Evolutionary conservation across 92 coral and sea anemone genomes (phyloP), one percentile per base, ranked within the genome.

Genomic region (Parazoanthus swiftii): DNA sequence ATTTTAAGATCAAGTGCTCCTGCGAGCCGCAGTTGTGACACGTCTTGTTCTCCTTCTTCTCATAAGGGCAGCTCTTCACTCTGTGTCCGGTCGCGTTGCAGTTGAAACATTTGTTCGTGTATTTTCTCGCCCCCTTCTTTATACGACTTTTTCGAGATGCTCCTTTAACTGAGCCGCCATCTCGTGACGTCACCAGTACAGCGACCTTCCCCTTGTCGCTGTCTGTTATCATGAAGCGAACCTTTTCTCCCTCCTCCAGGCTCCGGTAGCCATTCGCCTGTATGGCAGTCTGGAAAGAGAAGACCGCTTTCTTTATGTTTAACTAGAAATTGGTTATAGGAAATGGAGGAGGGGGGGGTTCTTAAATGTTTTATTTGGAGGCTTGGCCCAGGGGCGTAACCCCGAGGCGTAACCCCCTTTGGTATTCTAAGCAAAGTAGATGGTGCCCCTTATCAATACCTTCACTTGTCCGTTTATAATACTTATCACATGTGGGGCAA

Each of bases 41-140:
- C 1, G 86, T 85, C 66, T 98, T 82, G 74, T 78, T 85, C 1
- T 88, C 87, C 50, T 90, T 90, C 89, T 92, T 85, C 37, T 89
- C 93, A 78, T 91, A 92, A 65, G 95, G 94, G 70, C 98, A 97
- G 51, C 93, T 94, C 23, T 92, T 94, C 82, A 93, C 94, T 13
- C 96, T 91, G 74, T 97, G 99, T 11, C 98, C 99, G 50, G 85
- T 74, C 38, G 89, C 90, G 82, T 95, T 94, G 85, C 99, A 97
- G 93, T 97, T 97, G 89, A 90, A 97, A 56, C 99, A 95, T 23
- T 92, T 92, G 66, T 94, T 90, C n/a, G 98, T 95, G 90, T 91
- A 94, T 80, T 96, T 95, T 44, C 98, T 94, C 38, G 99, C 99
- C 89, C 98, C 98, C 85, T 97, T 96, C 81, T 93, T 95, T 14